These are phyloP conservation scores for Drosophila serrata DNA, from an alignment of 1,140 invertebrate species.

Conservation along the genomic window DNA sequence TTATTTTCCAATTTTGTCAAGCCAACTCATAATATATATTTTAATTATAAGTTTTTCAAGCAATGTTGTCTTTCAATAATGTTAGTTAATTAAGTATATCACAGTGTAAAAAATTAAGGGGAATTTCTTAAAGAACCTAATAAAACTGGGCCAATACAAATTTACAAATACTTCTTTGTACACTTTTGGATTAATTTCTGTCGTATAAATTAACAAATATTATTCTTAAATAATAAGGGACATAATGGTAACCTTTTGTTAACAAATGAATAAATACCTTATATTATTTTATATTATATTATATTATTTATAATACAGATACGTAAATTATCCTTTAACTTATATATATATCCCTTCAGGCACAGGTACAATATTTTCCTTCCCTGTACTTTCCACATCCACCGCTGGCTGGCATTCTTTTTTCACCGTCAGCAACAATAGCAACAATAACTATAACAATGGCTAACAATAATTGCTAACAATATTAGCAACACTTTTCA, in stretches of 20 bases:
- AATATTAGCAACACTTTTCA: slow-evolving; percentile 48
- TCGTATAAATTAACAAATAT: background rate
- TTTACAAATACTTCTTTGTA: background rate
- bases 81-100: background rate
- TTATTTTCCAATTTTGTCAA: background rate
- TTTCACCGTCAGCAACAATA: slow-evolving; percentile 39
- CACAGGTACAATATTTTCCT: slow-evolving; percentile 8
- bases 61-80: background rate
- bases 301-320: no score
- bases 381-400: slow-evolving; percentile 61
- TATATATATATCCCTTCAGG: background rate
- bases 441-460: slow-evolving; percentile 15
- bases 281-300: background rate
- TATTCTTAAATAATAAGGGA: background rate
- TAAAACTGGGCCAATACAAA: background rate
- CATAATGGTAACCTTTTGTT: no score
- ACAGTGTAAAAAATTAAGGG: background rate
- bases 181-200: background rate
- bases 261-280: background rate
- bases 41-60: background rate
- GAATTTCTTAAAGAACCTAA: background rate
- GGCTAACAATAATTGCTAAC: slow-evolving; percentile 21
- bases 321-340: background rate
- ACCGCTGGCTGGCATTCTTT: slow-evolving; percentile 66
- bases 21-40: background rate